These are phyloP conservation scores for Ophion ventricosus DNA, from an alignment of 2,888 invertebrate species.

Conservation along the genomic window DNA sequence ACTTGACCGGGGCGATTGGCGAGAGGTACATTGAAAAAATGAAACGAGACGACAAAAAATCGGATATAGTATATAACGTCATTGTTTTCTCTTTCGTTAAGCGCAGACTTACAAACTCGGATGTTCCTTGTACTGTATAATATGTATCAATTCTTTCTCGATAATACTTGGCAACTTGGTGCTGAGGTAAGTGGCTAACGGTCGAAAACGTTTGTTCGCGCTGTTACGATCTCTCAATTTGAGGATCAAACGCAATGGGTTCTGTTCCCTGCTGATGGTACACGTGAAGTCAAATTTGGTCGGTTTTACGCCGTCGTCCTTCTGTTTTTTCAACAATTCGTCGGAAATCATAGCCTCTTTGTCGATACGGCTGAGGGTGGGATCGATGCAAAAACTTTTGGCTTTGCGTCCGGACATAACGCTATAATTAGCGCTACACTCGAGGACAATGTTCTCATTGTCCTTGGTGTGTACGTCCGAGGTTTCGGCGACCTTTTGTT, in stretches of 20 bases:
- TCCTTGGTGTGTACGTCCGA: slow-evolving; percentile 80
- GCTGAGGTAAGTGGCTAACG: slow-evolving; percentile 75
- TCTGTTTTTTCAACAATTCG: slow-evolving; percentile 71
- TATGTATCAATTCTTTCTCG: slow-evolving; percentile 72
- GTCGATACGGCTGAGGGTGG: slow-evolving; percentile 75
- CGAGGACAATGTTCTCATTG: slow-evolving; percentile 73
- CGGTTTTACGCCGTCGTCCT: slow-evolving; percentile 62
- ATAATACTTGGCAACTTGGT: slow-evolving; percentile 74
- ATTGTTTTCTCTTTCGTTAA: not conserved
- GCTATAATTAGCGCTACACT: slow-evolving; percentile 78
- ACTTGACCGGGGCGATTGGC: not conserved
- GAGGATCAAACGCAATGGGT: slow-evolving; percentile 75
- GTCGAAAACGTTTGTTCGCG: slow-evolving; percentile 76
- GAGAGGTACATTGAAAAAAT: not conserved
- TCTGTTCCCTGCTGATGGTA: slow-evolving; percentile 71
- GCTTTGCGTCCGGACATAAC: slow-evolving; percentile 79
- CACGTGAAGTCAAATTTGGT: slow-evolving; percentile 78
- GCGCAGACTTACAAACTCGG: not conserved
- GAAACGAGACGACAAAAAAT: not conserved
- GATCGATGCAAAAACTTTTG: slow-evolving; percentile 71
- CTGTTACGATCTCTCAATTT: slow-evolving; percentile 72
- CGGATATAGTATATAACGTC: not conserved
- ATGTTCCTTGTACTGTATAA: slow-evolving; percentile 73
- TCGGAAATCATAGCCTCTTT: slow-evolving; percentile 81
- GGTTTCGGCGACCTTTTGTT: slow-evolving; percentile 78